Evolutionary conservation across 2,797 vertebrate species (phyloP), one percentile per base, ranked within the genome.

Genomic region (Denticeps clupeoides): DNA sequence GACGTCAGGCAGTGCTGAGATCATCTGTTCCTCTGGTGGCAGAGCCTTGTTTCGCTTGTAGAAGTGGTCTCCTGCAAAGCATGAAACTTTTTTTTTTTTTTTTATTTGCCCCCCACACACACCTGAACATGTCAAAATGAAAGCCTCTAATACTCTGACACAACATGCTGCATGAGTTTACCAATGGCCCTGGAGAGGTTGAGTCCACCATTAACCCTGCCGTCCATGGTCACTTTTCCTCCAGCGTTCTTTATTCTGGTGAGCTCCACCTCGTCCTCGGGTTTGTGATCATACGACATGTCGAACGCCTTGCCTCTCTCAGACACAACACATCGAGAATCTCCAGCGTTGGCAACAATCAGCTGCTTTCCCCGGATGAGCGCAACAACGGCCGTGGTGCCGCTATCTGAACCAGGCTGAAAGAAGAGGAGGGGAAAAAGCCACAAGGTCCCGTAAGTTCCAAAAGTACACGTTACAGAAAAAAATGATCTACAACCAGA

Each of bases 201-300:
- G 45, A 99, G 87, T 29, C 95, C 95, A 0, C 95, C 95, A 0
- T 99, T 99, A 60, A 99, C 95, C 13, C 95, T 80, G 5, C 95
- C 95, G 0, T 99, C 95, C 91, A 96, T 91, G 53, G 95, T 98
- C 44, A 99, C 94, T 59, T 98, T 98, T 41, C 95, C 95, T 0
- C 95, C 95, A 2, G 95, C 95, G 0, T 96, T 96, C 77, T 97
- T 97, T 70, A 99, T 99, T 54, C 95, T 83, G 56, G 89, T 83
- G 43, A 98, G 79, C 62, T 99, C 95, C 72, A 98, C 65, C 70
- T 98, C 92, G 1, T 99, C 95, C 67, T 99, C 94, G 0, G 95
- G 94, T 64, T 99, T 99, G 74, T 99, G 95, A 73, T 99, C 94
- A 0, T 96, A 97, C 0, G 94, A 97, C 94, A 98, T 97, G 67